A percentile compares a stretch with the other conserved stretches of the same genome.
These are phyloP conservation scores for Penelope pileata DNA, from an alignment of 2,113 vertebrate genomes.

Conservation along the genomic window DNA sequence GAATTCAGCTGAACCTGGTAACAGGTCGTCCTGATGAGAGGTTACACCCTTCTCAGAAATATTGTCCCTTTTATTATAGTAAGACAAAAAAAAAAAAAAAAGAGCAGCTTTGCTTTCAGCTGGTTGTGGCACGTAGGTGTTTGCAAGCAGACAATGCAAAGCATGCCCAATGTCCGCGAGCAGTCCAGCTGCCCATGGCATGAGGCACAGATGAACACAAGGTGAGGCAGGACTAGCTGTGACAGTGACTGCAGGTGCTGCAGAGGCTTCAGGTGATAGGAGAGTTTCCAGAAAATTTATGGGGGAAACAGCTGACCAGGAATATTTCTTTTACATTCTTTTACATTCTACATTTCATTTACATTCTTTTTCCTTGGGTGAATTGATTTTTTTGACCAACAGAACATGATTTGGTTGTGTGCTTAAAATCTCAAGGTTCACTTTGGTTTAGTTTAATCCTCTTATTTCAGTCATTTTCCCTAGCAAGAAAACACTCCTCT, in stretches of 20 bases:
- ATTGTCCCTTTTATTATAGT: neutral
- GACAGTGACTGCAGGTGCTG: accelerated
- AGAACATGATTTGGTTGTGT: neutral
- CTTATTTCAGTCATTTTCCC: neutral
- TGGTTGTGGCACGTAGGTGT: neutral
- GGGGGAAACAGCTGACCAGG: neutral
- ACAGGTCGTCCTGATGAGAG: neutral
- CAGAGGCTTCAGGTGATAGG: neutral
- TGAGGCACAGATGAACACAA: neutral
- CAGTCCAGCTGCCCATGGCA: neutral
- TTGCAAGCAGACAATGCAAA: neutral
- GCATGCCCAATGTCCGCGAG: neutral
- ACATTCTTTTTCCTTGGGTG: neutral
- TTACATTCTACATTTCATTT: too few relatives aligned
- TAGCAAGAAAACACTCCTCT: neutral
- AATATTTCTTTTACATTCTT: neutral
- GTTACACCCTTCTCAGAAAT: neutral
- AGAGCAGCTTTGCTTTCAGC: neutral
- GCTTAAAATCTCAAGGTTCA: neutral
- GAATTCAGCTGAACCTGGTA: conserved; percentile 34
- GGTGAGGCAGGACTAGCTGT: neutral
- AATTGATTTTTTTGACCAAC: neutral
- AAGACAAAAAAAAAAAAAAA: conserved; percentile 15
- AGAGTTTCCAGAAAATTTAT: neutral
- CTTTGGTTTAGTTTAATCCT: neutral